Conservation (phyloP, 2,113 vertebrate species). For the Vicugna pacos region DNA sequence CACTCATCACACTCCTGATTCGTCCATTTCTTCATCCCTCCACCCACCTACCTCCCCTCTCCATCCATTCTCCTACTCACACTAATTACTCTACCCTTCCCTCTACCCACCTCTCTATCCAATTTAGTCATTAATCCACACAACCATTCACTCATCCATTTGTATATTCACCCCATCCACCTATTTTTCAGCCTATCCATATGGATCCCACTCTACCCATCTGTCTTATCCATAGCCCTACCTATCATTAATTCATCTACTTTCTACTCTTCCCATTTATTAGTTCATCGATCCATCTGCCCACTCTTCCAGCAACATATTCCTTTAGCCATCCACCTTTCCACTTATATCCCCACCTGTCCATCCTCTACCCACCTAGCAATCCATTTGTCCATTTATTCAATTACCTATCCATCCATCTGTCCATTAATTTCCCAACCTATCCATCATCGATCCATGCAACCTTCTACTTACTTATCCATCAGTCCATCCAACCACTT, state of each 20-base stretch:
- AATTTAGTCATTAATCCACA: background rate
- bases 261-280: constrained; percentile 25
- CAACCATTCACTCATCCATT: background rate
- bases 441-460: background rate
- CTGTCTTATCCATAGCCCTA: background rate
- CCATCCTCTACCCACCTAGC: background rate
- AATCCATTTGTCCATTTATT: background rate
- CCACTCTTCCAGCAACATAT: background rate
- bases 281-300: background rate
- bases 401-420: background rate
- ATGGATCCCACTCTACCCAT: background rate
- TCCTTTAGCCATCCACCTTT: background rate
- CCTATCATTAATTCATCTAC: background rate
- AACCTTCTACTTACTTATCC: constrained; percentile 44
- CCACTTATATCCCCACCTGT: background rate
- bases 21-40: background rate
- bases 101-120: background rate
- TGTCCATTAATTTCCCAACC: constrained; percentile 18
- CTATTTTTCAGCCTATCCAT: background rate
- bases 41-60: background rate
- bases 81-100: background rate
- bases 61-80: background rate
- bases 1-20: constrained; percentile 18
- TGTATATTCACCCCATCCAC: constrained; percentile 7
- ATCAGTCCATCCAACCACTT: constrained; percentile 42